These are phyloP conservation scores for Dendrophyllia cribrosa DNA, from an alignment of 64 coral and sea anemone genomes.

Conservation along the genomic window DNA sequence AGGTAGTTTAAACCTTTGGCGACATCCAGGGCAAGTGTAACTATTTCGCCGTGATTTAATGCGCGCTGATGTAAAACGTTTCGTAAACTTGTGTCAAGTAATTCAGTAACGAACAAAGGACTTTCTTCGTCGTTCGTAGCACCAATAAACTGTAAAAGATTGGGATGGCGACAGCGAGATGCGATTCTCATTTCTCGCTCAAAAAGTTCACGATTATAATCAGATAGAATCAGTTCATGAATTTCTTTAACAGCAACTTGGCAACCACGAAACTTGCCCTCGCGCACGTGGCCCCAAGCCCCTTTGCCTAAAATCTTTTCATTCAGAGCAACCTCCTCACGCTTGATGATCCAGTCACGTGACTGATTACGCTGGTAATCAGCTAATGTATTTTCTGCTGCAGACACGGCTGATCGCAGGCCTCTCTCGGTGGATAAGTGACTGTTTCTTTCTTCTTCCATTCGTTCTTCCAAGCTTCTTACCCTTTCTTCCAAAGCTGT, in stretches of 20 bases:
- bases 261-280: slow-evolving; percentile 47
- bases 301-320: slow-evolving; percentile 36
- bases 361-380: neutral
- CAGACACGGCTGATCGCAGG: neutral
- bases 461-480: neutral
- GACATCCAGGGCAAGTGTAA: no score
- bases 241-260: slow-evolving; percentile 64
- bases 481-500: neutral
- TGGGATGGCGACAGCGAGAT: slow-evolving; percentile 74
- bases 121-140: neutral
- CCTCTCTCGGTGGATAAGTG: neutral
- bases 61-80: neutral
- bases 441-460: neutral
- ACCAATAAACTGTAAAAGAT: slow-evolving; percentile 56
- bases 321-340: neutral
- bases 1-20: no score
- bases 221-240: slow-evolving; percentile 37
- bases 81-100: slow-evolving; percentile 21
- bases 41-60: neutral
- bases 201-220: slow-evolving; percentile 35
- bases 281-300: slow-evolving; percentile 11
- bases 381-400: neutral
- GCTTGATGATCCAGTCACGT: slow-evolving; percentile 3
- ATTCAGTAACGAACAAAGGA: neutral
- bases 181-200: slow-evolving; percentile 45